A percentile compares a stretch with the other conserved stretches of the same genome.
phyloP scores from a whole-genome alignment of 1,140 invertebrate species.

The Dendroctonus ponderosae region DNA sequence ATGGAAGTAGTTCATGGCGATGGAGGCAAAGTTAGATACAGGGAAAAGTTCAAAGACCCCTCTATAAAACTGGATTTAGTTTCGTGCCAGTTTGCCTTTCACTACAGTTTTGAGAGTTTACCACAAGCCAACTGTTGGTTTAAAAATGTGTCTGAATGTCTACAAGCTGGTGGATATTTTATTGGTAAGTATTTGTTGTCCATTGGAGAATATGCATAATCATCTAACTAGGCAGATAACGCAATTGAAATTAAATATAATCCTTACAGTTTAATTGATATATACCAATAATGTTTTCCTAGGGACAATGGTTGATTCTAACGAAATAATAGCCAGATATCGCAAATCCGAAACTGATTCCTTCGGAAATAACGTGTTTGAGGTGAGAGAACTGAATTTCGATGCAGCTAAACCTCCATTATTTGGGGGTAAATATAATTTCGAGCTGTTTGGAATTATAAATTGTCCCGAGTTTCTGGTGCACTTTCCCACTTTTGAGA shows the following conservation, averaged over 20 bases:
- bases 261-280: background rate
- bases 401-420: constrained; percentile 72
- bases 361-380: constrained; percentile 88
- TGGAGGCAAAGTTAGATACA: constrained; percentile 80
- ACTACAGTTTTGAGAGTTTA: constrained; percentile 93
- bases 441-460: constrained; percentile 92
- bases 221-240: background rate
- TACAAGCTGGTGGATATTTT: constrained; percentile 89
- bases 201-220: background rate
- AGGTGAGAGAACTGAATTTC: constrained; percentile 72
- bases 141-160: constrained; percentile 84
- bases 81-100: constrained; percentile 97
- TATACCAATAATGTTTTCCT: constrained; percentile 48
- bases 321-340: constrained; percentile 75
- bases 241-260: background rate
- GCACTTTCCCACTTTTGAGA: constrained; percentile 82
- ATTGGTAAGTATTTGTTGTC: constrained; percentile 62
- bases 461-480: constrained; percentile 99
- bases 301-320: constrained; percentile 91
- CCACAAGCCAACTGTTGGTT: constrained; percentile 92
- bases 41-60: constrained; percentile 69
- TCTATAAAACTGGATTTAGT: constrained; percentile 83
- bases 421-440: constrained; percentile 97
- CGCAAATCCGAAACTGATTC: constrained; percentile 58
- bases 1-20: constrained; percentile 92